Conservation (phyloP, 2,888 invertebrate genomes). For the Yponomeuta plumbellus region DNA sequence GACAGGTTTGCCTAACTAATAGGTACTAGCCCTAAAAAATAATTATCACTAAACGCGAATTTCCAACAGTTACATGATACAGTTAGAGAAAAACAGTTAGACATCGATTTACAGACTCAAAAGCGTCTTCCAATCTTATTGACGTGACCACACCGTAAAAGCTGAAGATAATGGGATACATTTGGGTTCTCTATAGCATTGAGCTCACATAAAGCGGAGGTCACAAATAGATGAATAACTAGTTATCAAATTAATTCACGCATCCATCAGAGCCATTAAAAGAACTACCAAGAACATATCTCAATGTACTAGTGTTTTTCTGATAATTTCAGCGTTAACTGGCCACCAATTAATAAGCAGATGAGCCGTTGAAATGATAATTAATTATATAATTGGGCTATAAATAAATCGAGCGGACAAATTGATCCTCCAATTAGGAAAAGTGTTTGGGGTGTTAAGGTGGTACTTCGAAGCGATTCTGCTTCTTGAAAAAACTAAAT, state of each 20-base stretch:
- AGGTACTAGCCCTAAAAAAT: too few species aligned
- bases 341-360: slow-evolving; percentile 12
- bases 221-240: neutral
- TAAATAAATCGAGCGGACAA: slow-evolving; percentile 27
- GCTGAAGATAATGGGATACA: neutral
- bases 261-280: neutral
- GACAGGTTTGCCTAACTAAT: too few species aligned
- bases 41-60: too few species aligned
- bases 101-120: too few species aligned
- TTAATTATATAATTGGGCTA: slow-evolving; percentile 21
- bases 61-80: too few species aligned
- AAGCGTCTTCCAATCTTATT: too few species aligned
- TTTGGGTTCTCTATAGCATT: neutral
- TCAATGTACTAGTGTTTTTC: neutral
- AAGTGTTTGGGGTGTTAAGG: slow-evolving; percentile 19
- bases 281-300: neutral
- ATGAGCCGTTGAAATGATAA: slow-evolving; percentile 11
- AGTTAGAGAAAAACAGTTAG: too few species aligned
- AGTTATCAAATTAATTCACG: neutral
- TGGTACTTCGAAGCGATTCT: neutral
- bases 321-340: neutral
- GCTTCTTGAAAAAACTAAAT: too few species aligned
- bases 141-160: too few species aligned
- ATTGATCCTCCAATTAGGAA: slow-evolving; percentile 23
- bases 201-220: neutral